Evolutionary conservation across 2,113 vertebrate genomes (phyloP).

Genomic region (Nothocercus nigrocapillus): DNA sequence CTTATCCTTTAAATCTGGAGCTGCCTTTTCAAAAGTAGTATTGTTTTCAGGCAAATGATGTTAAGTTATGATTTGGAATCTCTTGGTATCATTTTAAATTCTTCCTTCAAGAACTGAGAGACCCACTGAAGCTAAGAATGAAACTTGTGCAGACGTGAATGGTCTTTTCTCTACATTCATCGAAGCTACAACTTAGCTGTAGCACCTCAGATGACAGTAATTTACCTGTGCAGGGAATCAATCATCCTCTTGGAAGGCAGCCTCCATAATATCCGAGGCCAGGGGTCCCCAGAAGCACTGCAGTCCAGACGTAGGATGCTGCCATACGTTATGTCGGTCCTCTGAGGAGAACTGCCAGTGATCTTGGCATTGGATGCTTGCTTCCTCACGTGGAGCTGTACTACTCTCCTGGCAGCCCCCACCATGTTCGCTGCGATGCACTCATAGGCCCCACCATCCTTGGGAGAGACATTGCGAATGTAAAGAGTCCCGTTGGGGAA

Average conservation of each 20-base stretch:
- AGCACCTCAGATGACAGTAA: neutral
- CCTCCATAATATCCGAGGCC: conserved; percentile 90
- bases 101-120: neutral
- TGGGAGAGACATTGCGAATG: conserved; percentile 72
- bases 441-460: conserved; percentile 84
- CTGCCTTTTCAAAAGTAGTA: neutral
- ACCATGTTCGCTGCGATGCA: conserved; percentile 85
- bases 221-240: conserved; percentile 88
- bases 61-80: neutral
- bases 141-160: neutral
- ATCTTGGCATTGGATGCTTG: conserved; percentile 82
- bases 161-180: neutral
- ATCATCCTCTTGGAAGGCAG: conserved; percentile 89
- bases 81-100: neutral
- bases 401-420: conserved; percentile 78
- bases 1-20: neutral
- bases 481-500: conserved; percentile 92
- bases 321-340: conserved; percentile 85
- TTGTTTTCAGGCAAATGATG: neutral
- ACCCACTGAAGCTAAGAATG: neutral
- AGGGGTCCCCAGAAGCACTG: conserved; percentile 86
- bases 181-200: neutral
- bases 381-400: conserved; percentile 77
- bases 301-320: conserved; percentile 84
- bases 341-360: conserved; percentile 80